phyloP scores from a whole-genome alignment of 35 echinoderm and acorn worm species.

The Diadema setosum region DNA sequence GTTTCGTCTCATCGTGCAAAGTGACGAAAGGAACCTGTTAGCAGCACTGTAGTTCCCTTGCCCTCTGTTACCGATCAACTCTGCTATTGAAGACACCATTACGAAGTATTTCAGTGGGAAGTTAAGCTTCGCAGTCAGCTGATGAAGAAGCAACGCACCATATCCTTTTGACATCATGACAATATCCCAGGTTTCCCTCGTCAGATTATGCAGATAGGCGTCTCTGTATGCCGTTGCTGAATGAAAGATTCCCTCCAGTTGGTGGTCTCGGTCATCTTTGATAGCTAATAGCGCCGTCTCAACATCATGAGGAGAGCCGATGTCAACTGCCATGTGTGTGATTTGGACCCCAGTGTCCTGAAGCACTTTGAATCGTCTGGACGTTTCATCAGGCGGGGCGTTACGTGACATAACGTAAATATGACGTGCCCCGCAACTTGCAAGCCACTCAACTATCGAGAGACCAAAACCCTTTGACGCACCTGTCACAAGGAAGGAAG shows the following conservation, averaged over 20 bases:
- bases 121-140: conserved; percentile 65
- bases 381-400: conserved; percentile 78
- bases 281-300: conserved; percentile 83
- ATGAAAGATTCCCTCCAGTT: conserved; percentile 94
- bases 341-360: conserved; percentile 82
- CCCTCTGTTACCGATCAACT: conserved; percentile 87
- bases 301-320: conserved; percentile 69
- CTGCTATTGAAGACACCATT: conserved; percentile 93
- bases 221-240: conserved; percentile 83
- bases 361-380: conserved; percentile 78
- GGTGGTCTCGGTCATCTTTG: conserved; percentile 71
- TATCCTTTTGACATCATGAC: conserved; percentile 87
- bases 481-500: conserved; percentile 90
- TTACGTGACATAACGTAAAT: conserved; percentile 85
- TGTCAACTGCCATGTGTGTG: conserved; percentile 80
- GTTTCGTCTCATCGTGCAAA: conserved; percentile 70
- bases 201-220: conserved; percentile 46
- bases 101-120: conserved; percentile 93
- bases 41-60: conserved; percentile 87
- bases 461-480: conserved; percentile 89
- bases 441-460: conserved; percentile 84
- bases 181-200: conserved; percentile 75
- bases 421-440: conserved; percentile 70
- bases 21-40: conserved; percentile 71
- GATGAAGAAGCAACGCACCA: conserved; percentile 80